phyloP scores from a whole-genome alignment of 2,797 vertebrate species.

The Schizothorax lantsangensis region DNA sequence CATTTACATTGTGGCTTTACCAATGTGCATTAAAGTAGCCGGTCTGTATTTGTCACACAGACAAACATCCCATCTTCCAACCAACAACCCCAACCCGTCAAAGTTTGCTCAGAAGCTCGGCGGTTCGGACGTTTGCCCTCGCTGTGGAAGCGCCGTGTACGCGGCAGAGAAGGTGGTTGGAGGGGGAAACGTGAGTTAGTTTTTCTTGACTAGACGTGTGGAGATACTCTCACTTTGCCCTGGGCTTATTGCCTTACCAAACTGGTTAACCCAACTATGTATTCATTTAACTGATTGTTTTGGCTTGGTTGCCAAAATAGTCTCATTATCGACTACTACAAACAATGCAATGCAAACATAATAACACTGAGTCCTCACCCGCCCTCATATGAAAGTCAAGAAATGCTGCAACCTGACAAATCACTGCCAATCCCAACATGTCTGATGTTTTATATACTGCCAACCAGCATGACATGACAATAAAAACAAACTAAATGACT shows the following conservation, averaged over 20 bases:
- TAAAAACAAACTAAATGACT: not conserved
- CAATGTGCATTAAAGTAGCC: not conserved
- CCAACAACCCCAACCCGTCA: slow-evolving; percentile 87
- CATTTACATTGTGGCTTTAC: not conserved
- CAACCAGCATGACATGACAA: not conserved
- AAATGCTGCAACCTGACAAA: not conserved
- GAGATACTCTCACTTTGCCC: not conserved
- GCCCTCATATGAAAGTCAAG: not conserved
- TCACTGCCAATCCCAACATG: not conserved
- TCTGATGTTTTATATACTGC: not conserved
- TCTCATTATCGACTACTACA: not conserved
- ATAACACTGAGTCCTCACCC: not conserved
- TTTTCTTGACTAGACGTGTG: not conserved
- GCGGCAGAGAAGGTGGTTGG: slow-evolving; percentile 95
- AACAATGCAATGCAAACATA: not conserved
- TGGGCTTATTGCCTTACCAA: not conserved
- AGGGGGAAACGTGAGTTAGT: slow-evolving; percentile 88
- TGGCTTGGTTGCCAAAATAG: not conserved
- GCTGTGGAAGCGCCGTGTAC: slow-evolving; percentile 88
- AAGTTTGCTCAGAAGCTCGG: slow-evolving; percentile 87
- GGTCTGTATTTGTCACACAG: slow-evolving; percentile 67
- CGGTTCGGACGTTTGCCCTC: slow-evolving; percentile 87
- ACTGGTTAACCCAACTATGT: not conserved
- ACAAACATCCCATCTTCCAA: slow-evolving; percentile 79
- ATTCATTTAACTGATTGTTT: not conserved